phyloP scores from a whole-genome alignment of 2,797 vertebrate genomes.

The Mormyrus proboscirostris region DNA sequence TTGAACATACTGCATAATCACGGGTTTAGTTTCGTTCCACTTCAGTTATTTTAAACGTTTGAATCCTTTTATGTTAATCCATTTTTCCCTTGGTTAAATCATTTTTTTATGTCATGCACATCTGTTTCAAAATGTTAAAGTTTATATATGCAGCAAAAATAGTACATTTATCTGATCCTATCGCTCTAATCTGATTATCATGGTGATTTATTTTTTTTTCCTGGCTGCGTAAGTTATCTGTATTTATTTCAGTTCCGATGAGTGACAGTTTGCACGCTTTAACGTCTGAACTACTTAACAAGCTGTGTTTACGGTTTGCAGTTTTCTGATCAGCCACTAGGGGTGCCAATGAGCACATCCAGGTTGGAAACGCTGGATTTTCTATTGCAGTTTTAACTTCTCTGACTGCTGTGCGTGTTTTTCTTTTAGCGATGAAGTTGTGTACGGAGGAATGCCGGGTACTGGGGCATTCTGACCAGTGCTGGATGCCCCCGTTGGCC shows the following conservation, averaged over 20 bases:
- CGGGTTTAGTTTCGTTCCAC: conserved; percentile 16
- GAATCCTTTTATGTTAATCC: background rate
- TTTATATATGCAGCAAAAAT: conserved; percentile 29
- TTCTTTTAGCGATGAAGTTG: conserved; percentile 74
- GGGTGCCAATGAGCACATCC: background rate
- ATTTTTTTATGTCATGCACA: background rate
- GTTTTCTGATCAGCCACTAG: background rate
- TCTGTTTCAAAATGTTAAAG: conserved; percentile 24
- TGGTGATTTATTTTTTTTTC: background rate
- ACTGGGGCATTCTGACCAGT: conserved; percentile 93
- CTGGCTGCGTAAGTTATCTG: background rate
- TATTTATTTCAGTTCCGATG: conserved; percentile 7
- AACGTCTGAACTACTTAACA: conserved; percentile 1
- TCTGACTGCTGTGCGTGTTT: background rate
- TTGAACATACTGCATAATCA: conserved; percentile 54
- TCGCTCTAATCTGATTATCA: background rate
- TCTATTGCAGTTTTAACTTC: background rate
- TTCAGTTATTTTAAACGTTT: background rate
- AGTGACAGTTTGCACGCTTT: background rate
- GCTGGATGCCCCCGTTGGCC: conserved; percentile 91
- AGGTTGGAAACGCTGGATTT: background rate
- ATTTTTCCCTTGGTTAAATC: background rate
- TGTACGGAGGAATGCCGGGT: conserved; percentile 95
- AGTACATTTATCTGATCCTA: background rate
- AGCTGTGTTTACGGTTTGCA: background rate